These are phyloP conservation scores for Brachycybe producta DNA, from an alignment of 2,888 invertebrate genomes.

Conservation along the genomic window DNA sequence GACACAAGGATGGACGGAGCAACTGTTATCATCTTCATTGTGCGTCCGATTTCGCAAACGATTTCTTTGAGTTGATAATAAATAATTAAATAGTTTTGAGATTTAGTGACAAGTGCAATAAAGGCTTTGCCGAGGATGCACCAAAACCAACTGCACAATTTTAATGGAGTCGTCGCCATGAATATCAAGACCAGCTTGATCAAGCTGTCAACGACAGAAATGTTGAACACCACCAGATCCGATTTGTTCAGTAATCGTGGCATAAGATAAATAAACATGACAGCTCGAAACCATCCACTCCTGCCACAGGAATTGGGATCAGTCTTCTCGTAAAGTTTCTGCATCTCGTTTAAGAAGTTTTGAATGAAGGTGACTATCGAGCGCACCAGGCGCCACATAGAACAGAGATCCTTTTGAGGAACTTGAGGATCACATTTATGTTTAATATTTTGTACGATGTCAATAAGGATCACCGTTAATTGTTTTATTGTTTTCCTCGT, in stretches of 20 bases:
- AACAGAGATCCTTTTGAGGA: neutral
- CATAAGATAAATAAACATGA: neutral
- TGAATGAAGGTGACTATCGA: neutral
- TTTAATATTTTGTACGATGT: neutral
- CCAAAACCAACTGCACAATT: too few relatives aligned
- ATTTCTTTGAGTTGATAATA: neutral
- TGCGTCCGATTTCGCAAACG: neutral
- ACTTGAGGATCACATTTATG: neutral
- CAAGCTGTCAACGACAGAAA: neutral
- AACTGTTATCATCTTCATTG: neutral
- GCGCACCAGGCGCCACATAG: neutral
- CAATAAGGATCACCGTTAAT: neutral
- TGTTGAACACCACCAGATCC: too few relatives aligned
- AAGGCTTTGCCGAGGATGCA: too few relatives aligned
- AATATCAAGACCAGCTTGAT: neutral
- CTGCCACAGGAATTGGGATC: neutral
- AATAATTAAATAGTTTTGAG: too few relatives aligned
- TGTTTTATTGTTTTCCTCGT: neutral
- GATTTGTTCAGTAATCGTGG: neutral
- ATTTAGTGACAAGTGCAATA: too few relatives aligned
- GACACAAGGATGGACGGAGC: neutral
- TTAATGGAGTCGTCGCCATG: neutral
- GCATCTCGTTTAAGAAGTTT: neutral
- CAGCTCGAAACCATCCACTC: conserved; percentile 3
- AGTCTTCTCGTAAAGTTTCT: conserved; percentile 1